Conservation (phyloP, 92 coral and sea anemone genomes). For the Pocillopora meandrina region DNA sequence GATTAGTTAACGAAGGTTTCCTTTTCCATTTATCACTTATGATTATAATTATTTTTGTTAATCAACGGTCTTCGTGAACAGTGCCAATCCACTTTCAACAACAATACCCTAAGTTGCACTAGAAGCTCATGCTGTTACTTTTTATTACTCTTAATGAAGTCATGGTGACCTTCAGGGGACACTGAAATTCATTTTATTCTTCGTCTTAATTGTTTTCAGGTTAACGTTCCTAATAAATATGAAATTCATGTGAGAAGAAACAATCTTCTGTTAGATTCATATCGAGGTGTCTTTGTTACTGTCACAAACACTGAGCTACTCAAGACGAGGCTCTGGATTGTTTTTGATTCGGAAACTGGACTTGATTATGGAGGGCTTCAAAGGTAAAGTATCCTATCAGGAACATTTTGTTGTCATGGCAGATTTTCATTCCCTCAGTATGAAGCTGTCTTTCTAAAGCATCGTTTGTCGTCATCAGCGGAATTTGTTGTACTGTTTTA, state of each 20-base stretch:
- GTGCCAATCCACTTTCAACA: too few relatives aligned
- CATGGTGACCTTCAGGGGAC: too few relatives aligned
- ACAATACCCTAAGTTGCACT: background rate
- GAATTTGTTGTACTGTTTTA: too few relatives aligned
- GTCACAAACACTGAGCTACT: conserved; percentile 80
- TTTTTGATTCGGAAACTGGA: conserved; percentile 97
- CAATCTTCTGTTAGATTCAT: conserved; percentile 87
- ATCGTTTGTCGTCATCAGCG: too few relatives aligned
- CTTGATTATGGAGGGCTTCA: conserved; percentile 99
- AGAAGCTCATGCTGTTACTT: too few relatives aligned
- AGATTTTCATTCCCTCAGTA: too few relatives aligned
- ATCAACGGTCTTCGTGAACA: background rate
- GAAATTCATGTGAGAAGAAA: conserved; percentile 91
- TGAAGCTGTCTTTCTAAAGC: too few relatives aligned
- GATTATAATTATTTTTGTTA: background rate
- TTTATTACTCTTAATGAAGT: too few relatives aligned
- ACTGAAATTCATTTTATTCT: too few relatives aligned
- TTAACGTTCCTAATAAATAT: conserved; percentile 94
- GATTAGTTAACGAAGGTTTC: background rate
- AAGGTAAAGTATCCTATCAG: conserved; percentile 47
- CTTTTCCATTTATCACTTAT: background rate
- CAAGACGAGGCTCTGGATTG: conserved; percentile 94
- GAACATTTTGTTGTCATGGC: too few relatives aligned
- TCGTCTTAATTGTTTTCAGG: conserved; percentile 38
- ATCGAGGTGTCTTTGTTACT: conserved; percentile 81